A percentile compares a stretch with the other conserved stretches of the same genome.
Conservation (phyloP, 2,888 invertebrate species). For the Orthosia cruda region DNA sequence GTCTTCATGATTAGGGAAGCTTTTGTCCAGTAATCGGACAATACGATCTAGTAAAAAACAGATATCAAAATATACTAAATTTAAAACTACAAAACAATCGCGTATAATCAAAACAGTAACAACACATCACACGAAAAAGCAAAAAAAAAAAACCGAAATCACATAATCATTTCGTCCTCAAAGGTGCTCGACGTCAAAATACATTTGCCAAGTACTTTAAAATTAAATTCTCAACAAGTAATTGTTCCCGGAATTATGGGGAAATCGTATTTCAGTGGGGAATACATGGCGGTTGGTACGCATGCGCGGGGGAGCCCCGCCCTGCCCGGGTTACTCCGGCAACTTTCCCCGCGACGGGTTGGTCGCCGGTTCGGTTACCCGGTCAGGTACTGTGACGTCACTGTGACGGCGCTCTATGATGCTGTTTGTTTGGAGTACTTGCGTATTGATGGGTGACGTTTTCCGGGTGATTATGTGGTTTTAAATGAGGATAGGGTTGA, state of each 20-base stretch:
- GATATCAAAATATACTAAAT: background rate
- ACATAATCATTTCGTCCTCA: slow-evolving; percentile 54
- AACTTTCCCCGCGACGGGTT: slow-evolving; percentile 59
- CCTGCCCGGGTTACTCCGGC: slow-evolving; percentile 82
- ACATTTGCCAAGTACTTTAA: slow-evolving; percentile 75
- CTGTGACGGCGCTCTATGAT: slow-evolving; percentile 38
- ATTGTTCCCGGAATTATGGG: slow-evolving; percentile 82
- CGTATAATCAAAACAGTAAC: background rate
- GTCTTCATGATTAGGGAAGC: no score
- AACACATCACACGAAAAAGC: slow-evolving; percentile 11
- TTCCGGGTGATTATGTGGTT: background rate
- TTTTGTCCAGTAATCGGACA: background rate
- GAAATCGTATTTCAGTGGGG: slow-evolving; percentile 71
- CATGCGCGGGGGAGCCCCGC: slow-evolving; percentile 86
- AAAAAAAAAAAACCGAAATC: slow-evolving; percentile 53
- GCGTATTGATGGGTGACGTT: slow-evolving; percentile 10
- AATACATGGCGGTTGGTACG: slow-evolving; percentile 70
- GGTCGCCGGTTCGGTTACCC: slow-evolving; percentile 62
- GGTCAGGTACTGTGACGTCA: slow-evolving; percentile 57
- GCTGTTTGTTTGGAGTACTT: slow-evolving; percentile 41
- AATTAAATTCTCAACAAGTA: slow-evolving; percentile 80
- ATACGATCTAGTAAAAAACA: background rate
- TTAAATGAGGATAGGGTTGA: background rate
- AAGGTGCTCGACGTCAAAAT: slow-evolving; percentile 67
- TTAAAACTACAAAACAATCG: background rate